Percentiles rank a stretch among this genome's conserved stretches.
phyloP scores from a whole-genome alignment of 2,113 vertebrate genomes.

The Globicephala melas region DNA sequence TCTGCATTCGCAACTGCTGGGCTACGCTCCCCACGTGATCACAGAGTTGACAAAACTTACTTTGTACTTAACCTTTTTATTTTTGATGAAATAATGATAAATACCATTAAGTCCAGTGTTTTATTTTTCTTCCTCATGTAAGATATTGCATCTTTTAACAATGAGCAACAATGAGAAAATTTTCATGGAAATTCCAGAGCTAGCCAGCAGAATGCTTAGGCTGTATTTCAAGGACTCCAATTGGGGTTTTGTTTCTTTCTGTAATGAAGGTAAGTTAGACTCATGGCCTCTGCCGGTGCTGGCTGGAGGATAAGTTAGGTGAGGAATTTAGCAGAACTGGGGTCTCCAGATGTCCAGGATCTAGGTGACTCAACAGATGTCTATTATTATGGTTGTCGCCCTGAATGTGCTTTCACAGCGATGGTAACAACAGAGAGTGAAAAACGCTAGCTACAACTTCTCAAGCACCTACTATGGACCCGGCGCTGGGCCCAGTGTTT shows the following conservation, averaged over 20 bases:
- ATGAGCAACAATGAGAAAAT: neutral
- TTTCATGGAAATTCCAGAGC: neutral
- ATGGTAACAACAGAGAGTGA: too few species aligned
- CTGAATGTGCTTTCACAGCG: neutral
- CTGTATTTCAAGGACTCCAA: neutral
- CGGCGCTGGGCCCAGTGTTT: fast-evolving
- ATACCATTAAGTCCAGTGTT: neutral
- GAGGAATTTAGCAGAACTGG: neutral
- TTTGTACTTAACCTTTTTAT: neutral
- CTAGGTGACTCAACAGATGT: neutral
- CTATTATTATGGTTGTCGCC: neutral
- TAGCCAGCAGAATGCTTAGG: neutral
- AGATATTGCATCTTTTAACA: neutral
- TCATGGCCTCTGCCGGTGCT: neutral
- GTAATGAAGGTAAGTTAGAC: neutral
- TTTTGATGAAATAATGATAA: neutral
- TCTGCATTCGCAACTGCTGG: too few species aligned
- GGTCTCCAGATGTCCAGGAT: fast-evolving
- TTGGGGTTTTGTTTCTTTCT: neutral
- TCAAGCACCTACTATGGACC: fast-evolving
- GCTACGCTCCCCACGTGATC: neutral
- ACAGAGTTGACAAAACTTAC: neutral
- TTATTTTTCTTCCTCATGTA: neutral
- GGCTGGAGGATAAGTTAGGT: neutral
- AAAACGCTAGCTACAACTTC: fast-evolving